These are phyloP conservation scores for Zapus hudsonius DNA, from an alignment of 2,113 vertebrate genomes.

Conservation along the genomic window DNA sequence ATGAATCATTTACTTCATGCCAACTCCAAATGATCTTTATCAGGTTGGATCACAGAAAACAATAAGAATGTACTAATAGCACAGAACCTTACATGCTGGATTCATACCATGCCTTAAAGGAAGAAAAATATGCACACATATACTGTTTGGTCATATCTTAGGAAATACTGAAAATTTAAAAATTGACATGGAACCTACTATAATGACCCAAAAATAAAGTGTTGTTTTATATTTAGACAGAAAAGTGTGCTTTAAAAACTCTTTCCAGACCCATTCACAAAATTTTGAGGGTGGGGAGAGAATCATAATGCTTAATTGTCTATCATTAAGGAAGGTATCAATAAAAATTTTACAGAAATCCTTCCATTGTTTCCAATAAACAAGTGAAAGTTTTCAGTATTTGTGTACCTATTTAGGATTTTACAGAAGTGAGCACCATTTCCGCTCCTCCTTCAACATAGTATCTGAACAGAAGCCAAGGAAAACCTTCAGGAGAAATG, in stretches of 20 bases:
- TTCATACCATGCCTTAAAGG: conserved; percentile 25
- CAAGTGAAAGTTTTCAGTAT: background rate
- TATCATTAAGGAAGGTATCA: no score
- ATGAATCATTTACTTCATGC: background rate
- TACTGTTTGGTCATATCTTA: background rate
- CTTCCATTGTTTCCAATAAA: conserved; percentile 40
- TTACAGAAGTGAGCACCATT: conserved; percentile 37
- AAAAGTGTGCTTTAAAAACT: conserved; percentile 45
- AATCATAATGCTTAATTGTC: no score
- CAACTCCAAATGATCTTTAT: conserved; percentile 42
- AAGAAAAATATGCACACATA: background rate
- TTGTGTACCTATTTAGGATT: conserved; percentile 2
- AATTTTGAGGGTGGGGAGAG: no score
- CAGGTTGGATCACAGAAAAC: conserved; percentile 36
- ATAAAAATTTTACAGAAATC: no score
- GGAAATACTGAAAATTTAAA: background rate
- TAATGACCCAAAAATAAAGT: conserved; percentile 18
- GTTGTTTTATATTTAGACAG: conserved; percentile 17
- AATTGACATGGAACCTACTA: conserved; percentile 20
- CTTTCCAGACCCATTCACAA: background rate
- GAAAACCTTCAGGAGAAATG: conserved; percentile 64
- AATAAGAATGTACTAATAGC: conserved; percentile 5
- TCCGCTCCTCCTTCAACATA: conserved; percentile 36
- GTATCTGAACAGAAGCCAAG: conserved; percentile 59
- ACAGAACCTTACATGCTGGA: conserved; percentile 25